Evolutionary conservation across 2,113 vertebrate genomes (phyloP).

Genomic region (Drymodes brunneopygia): DNA sequence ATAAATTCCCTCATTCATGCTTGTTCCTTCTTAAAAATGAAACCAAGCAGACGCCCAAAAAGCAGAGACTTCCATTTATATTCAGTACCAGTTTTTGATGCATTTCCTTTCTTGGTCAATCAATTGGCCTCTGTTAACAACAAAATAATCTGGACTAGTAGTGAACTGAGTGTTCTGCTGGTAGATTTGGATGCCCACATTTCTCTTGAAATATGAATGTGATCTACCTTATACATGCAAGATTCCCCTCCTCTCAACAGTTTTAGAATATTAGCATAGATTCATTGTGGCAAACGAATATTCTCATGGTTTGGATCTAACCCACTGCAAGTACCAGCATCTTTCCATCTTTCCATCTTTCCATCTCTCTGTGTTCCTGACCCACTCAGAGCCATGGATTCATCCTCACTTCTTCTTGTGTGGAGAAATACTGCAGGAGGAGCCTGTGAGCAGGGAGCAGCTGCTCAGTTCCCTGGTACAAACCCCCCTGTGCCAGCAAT

Average conservation of each 20-base stretch:
- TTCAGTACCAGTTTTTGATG: background rate
- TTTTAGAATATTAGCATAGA: background rate
- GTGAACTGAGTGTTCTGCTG: background rate
- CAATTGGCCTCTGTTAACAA: background rate
- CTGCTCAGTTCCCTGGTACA: background rate
- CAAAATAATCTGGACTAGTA: background rate
- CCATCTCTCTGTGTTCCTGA: background rate
- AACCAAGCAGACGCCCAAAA: background rate
- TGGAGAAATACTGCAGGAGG: background rate
- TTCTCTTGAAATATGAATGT: background rate
- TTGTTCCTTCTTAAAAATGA: slow-evolving; percentile 1
- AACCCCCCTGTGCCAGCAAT: background rate
- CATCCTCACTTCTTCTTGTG: background rate
- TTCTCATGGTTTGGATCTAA: background rate
- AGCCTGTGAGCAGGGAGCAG: background rate
- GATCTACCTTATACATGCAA: background rate
- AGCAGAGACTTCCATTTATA: background rate
- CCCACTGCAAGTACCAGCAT: background rate
- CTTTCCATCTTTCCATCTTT: background rate
- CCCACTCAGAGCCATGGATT: background rate
- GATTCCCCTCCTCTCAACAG: background rate
- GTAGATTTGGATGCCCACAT: background rate
- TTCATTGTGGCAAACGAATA: background rate
- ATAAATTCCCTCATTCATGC: background rate
- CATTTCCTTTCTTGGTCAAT: background rate